Base-by-base conservation (phyloP, 2,888 invertebrate genomes). In the Anagyrus pseudococci region DNA sequence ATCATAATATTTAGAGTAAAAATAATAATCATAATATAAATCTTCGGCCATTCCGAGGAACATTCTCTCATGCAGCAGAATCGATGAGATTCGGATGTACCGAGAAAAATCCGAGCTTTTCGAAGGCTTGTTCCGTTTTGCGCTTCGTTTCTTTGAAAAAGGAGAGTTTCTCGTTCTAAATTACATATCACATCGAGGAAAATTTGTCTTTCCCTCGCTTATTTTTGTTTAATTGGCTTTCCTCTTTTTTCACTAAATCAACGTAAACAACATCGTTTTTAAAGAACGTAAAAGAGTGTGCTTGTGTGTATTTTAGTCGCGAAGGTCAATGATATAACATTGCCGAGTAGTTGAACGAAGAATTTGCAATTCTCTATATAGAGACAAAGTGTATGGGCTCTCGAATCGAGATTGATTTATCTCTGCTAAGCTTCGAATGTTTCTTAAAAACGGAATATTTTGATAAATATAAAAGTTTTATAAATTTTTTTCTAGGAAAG, bases 41-140 rank as follows among this genome's bases (percentile, higher is more conserved):
- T 64, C 22, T 57, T 59, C 59, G 54, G 49, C 53, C 40, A 15
- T 13, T 37, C 58, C 64, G 61, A 64, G 49, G 47, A 64, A 64
- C 57, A 53, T 40, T 58, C 44, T 54, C 54, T 54, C n/a, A n/a
- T n/a, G n/a, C 17, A 54, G 59, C 23, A 47, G 64, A 47, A 68
- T 56, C 60, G 56, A 62, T 62, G 66, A 69, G 64, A 68, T 67
- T 67, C 68, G 67, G 66, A 62, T 44, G 58, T 57, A 53, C 43
- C 54, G 22, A 64, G 23, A 23, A 60, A 47, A 61, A 60, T 52
- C 48, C 50, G 44, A 54, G 40, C 25, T 37, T n/a, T n/a, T 23
- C 26, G 6, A 61, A 64, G 37, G 22, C 37, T 10, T 26, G 15
- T 52, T 46, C 23, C 46, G 2, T 55, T 23, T 47, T 60, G 54